Conservation (phyloP, 2,888 invertebrate genomes). For the Drosophila ustulata region DNA sequence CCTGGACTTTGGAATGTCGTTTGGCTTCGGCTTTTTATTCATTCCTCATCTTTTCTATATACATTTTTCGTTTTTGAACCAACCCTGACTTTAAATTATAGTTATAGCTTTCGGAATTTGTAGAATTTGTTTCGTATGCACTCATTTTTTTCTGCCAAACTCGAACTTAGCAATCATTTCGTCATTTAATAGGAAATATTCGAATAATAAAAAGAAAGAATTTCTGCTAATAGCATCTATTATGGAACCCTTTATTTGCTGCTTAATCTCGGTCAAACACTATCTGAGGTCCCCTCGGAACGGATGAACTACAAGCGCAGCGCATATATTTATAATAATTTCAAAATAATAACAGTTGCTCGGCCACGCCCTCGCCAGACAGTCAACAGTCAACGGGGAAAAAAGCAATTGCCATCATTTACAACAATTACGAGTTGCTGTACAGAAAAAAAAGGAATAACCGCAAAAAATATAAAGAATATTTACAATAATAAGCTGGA, state of each 20-base stretch:
- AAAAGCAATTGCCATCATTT: conserved; percentile 51
- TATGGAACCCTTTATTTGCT: conserved; percentile 11
- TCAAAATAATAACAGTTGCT: conserved; percentile 67
- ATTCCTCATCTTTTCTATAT: conserved; percentile 3
- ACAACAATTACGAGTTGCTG: conserved; percentile 61
- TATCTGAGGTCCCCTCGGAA: conserved; percentile 8
- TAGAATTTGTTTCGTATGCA: conserved; percentile 51
- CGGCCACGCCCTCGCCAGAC: conserved; percentile 25
- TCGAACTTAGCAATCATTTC: conserved; percentile 10
- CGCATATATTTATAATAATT: conserved; percentile 67
- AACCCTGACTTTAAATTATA: conserved; percentile 62
- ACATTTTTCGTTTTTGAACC: neutral
- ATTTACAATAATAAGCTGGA: conserved; percentile 39
- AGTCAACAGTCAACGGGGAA: neutral
- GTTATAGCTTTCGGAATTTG: conserved; percentile 57
- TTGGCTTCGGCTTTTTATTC: conserved; percentile 22
- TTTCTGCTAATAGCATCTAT: neutral
- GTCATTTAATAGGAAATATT: neutral
- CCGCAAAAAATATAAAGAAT: neutral
- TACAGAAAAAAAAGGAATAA: conserved; percentile 17
- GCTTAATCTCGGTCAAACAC: neutral
- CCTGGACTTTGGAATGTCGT: conserved; percentile 58
- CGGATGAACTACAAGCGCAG: conserved; percentile 22
- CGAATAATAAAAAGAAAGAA: neutral
- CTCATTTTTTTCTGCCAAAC: conserved; percentile 5